Evolutionary conservation across 2,797 vertebrate genomes (phyloP), one percentile per base, ranked within the genome.

Genomic region (Oophaga sylvatica): DNA sequence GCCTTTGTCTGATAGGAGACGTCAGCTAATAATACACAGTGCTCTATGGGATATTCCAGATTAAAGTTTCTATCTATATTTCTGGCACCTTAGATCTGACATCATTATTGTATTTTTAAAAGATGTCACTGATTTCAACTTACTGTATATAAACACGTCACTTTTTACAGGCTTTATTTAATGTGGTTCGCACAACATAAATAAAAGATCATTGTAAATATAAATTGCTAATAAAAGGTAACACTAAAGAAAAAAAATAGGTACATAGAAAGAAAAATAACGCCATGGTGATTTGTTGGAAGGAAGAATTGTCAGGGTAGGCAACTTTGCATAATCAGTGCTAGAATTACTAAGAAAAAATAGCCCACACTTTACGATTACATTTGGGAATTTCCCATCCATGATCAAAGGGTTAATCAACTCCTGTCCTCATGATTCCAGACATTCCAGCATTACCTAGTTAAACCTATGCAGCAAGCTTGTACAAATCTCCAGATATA

Each of bases 391-490:
- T 53, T 56, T 56, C 75, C 75, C 75, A 75, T 48, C 45, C 85
- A 86, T 12, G 26, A 76, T 53, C 8, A 82, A 86, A 62, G 84
- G 80, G 88, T 83, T 89, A 89, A 89, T 68, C 62, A 48, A 60
- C 53, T 22, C 53, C 31, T 59, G 84, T 89, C 80, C 88, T 85
- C 88, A 83, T 71, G 94, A 97, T 97, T 97, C 96, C 96, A 95
- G 92, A 93, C 97, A 98, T 97, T 97, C 97, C 96, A 96, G 92
- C 87, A 90, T 84, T 93, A 92, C 94, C 95, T 97, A 94, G 95
- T 95, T 96, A 95, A 95, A 96, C 94, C 94, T 96, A 95, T 95
- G 95, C 94, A 96, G 95, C 97, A 96, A 96, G 97, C 96, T 96
- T 93, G 93, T 95, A 97, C 97, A 97, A 96, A 97, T 96, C 94